Evolutionary conservation across 2,888 invertebrate species (phyloP), one percentile per base, ranked within the genome.

Genomic region (Ennomos quercinarius): DNA sequence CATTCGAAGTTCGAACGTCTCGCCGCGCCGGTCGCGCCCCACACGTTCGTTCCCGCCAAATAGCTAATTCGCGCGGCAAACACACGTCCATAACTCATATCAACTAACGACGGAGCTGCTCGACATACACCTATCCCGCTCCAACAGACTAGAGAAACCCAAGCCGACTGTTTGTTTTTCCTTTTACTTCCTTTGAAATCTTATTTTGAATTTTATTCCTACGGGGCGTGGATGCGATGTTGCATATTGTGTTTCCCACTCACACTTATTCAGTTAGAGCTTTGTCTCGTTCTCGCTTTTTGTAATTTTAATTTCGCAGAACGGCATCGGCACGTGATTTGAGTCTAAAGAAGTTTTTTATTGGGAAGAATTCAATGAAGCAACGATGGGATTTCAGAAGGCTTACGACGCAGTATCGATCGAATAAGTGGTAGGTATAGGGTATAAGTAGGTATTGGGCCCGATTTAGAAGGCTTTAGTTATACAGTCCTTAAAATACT

Each of bases 201-300:
- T 91, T 91, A 91, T 91, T 92, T 91, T 88, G 87, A 90, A 89
- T 88, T 91, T 90, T 90, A 90, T 89, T 89, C 87, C 83, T 81
- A 82, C 85, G 91, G 93, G 93, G 93, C 93, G 93, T 89, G 91
- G 87, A 91, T 89, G 91, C 89, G 84, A 83, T 91, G 93, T 93
- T 93, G 94, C 93, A 94, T 92, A 92, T 87, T 89, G 83, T 89
- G 88, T 87, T 87, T 89, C 93, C 81, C 85, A 78, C 93, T 90
- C 86, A 74, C 81, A 81, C 88, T 72, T 77, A 74, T 74, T 69
- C 76, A 51, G 69, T 73, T 72, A 71, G 65, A 74, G 72, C 69
- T 71, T 74, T 77, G 76, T 89, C 89, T 81, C 86, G 59, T 78
- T 91, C 89, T 80, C 66, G 77, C 91, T 91, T 91, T 91, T 91